Percentiles rank a stretch among this genome's conserved stretches.
phyloP scores from a whole-genome alignment of 2,888 invertebrate genomes.

The Caenorhabditis angaria region DNA sequence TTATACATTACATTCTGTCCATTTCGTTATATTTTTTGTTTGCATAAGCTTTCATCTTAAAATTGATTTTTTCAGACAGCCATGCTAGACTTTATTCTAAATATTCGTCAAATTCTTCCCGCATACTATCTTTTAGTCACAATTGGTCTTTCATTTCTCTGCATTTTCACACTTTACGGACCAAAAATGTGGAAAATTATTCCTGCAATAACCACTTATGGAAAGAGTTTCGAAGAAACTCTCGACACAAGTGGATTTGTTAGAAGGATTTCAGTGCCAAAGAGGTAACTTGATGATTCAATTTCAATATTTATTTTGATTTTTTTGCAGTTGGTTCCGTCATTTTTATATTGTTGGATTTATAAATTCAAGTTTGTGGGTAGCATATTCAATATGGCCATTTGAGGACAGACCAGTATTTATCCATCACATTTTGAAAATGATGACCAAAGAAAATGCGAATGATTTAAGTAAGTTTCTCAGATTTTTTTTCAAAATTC shows the following conservation, averaged over 20 bases:
- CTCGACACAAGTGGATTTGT: slow-evolving; percentile 37
- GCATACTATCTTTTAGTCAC: slow-evolving; percentile 46
- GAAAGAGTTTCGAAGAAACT: slow-evolving; percentile 45
- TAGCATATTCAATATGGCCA: neutral
- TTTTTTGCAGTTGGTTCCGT: neutral
- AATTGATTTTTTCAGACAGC: slow-evolving; percentile 12
- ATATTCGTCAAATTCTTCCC: slow-evolving; percentile 36
- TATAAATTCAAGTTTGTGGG: neutral
- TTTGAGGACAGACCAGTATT: neutral
- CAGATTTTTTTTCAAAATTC: slow-evolving; percentile 2
- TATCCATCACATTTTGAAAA: slow-evolving; percentile 1
- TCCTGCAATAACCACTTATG: slow-evolving; percentile 57
- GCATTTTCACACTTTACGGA: slow-evolving; percentile 44
- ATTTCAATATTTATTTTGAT: neutral
- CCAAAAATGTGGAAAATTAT: slow-evolving; percentile 36
- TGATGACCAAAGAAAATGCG: neutral
- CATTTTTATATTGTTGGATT: neutral
- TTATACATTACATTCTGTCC: too few species aligned
- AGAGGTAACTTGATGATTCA: slow-evolving; percentile 35
- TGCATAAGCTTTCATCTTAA: neutral
- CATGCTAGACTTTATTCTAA: slow-evolving; percentile 24
- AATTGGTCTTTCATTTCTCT: slow-evolving; percentile 41
- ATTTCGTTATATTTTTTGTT: too few species aligned
- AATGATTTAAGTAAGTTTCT: neutral
- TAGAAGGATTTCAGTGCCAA: slow-evolving; percentile 50